phyloP scores from a whole-genome alignment of 2,797 vertebrate genomes.

The Saguinus oedipus region DNA sequence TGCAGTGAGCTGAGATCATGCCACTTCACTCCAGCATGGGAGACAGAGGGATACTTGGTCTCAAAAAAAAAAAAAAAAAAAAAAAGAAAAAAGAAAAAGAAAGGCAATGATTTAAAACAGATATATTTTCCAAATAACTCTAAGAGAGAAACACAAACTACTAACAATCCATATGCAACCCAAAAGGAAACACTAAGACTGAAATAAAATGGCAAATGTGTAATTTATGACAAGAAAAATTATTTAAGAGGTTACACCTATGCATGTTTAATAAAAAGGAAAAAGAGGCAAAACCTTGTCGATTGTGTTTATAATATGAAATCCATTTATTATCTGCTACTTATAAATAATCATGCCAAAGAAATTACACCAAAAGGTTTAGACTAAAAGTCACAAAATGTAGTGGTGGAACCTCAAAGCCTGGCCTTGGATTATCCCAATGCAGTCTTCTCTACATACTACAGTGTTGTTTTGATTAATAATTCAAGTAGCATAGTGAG shows the following conservation, averaged over 20 bases:
- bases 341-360: neutral
- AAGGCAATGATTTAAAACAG: neutral
- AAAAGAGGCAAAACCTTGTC: neutral
- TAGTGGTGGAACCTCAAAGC: neutral
- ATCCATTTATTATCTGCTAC: neutral
- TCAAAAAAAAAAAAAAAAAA: neutral
- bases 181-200: neutral
- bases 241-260: neutral
- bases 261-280: neutral
- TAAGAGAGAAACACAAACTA: neutral
- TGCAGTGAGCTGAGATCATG: neutral
- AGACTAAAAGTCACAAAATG: neutral
- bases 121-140: constrained; percentile 29
- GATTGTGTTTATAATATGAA: neutral
- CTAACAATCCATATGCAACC: neutral
- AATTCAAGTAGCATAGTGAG: neutral
- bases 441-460: neutral
- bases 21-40: neutral
- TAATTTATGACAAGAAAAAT: constrained; percentile 12
- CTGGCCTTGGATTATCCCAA: neutral
- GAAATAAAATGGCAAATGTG: neutral
- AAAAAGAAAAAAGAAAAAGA: neutral
- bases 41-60: neutral
- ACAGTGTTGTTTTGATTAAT: neutral
- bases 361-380: neutral